A percentile compares a stretch with the other conserved stretches of the same genome.
phyloP scores from a whole-genome alignment of 1,140 invertebrate genomes.

The Mycetomoellerius zeteki region DNA sequence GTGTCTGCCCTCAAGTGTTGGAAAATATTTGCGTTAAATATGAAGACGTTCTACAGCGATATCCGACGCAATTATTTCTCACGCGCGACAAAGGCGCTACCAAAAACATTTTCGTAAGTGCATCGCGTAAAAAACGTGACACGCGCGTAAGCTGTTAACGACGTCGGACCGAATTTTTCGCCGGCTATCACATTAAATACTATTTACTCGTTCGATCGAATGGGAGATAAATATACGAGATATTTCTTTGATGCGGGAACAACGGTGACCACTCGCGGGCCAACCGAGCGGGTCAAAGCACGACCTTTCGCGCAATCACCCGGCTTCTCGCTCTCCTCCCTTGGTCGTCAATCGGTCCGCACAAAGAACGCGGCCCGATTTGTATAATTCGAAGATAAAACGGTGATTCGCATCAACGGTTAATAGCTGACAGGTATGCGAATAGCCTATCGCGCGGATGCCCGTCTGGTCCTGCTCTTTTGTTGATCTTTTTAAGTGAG shows the following conservation, averaged over 20 bases:
- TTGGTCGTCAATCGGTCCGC: constrained; percentile 47
- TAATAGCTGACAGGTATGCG: constrained; percentile 69
- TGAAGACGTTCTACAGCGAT: constrained; percentile 49
- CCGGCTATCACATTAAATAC: constrained; percentile 23
- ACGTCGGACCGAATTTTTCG: constrained; percentile 44
- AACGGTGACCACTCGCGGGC: background rate
- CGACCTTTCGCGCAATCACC: constrained; percentile 56
- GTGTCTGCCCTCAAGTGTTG: constrained; percentile 23
- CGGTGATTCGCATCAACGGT: constrained; percentile 71
- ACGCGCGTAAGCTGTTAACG: constrained; percentile 5
- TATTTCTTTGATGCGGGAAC: constrained; percentile 18
- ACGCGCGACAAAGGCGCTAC: constrained; percentile 33
- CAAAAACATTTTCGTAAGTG: constrained; percentile 57
- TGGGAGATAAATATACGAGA: constrained; percentile 20
- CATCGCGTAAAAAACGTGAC: constrained; percentile 39
- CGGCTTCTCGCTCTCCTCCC: constrained; percentile 16
- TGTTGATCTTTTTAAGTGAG: constrained; percentile 55
- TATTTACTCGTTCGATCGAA: constrained; percentile 34
- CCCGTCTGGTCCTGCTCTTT: constrained; percentile 45
- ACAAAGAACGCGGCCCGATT: constrained; percentile 65
- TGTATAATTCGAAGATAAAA: constrained; percentile 74
- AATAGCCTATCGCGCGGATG: constrained; percentile 42
- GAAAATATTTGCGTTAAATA: constrained; percentile 48
- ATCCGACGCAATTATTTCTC: constrained; percentile 55
- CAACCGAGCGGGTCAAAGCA: constrained; percentile 58